phyloP scores from a whole-genome alignment of 2,888 invertebrate species.

The Ophioninae sp. region DNA sequence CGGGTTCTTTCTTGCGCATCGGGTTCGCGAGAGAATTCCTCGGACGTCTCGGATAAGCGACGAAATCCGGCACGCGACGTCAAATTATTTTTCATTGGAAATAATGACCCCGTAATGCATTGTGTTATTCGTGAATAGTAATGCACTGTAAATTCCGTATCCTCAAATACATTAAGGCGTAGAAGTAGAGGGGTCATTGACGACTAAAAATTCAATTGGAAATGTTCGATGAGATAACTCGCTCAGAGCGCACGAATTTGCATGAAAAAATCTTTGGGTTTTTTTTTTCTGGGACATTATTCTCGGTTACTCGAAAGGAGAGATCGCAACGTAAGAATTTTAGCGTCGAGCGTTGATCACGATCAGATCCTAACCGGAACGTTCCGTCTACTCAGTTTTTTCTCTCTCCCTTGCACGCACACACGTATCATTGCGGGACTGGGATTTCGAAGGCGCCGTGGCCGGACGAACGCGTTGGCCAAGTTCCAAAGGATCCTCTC shows the following conservation, averaged over 20 bases:
- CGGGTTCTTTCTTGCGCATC: neutral
- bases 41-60: neutral
- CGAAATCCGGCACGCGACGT: neutral
- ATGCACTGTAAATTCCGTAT: neutral
- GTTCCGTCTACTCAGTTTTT: neutral
- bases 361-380: neutral
- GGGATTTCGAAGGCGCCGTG: slow-evolving; percentile 13
- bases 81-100: neutral
- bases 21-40: neutral
- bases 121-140: neutral
- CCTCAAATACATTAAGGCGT: neutral
- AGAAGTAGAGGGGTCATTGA: neutral
- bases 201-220: neutral
- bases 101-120: neutral
- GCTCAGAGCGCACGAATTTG: neutral
- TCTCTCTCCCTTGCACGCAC: neutral
- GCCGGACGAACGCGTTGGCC: slow-evolving; percentile 49
- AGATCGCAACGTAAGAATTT: slow-evolving; percentile 25
- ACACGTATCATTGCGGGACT: neutral
- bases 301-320: neutral
- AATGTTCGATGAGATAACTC: neutral
- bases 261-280: neutral
- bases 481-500: slow-evolving; percentile 47
- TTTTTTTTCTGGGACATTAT: slow-evolving; percentile 5
- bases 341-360: slow-evolving; percentile 25